phyloP scores from a whole-genome alignment of 2,113 vertebrate species.

The Alces alces region DNA sequence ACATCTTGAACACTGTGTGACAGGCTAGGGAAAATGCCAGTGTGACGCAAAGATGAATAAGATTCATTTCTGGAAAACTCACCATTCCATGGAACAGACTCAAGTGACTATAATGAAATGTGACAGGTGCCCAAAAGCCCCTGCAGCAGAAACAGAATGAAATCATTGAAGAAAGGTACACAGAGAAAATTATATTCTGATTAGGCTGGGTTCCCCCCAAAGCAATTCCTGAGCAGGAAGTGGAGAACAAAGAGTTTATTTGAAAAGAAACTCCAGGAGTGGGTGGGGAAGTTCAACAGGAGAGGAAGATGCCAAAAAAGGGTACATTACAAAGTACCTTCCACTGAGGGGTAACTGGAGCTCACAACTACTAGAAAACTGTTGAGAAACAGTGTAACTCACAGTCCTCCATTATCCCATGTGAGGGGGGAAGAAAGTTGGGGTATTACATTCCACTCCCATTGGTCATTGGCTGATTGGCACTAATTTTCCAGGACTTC shows the following conservation, averaged over 20 bases:
- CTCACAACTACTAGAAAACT: background rate
- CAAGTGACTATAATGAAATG: accelerated
- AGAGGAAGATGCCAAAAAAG: background rate
- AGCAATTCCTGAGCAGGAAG: background rate
- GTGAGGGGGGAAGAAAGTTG: accelerated
- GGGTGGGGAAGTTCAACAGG: background rate
- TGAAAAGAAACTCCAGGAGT: background rate
- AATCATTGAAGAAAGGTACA: background rate
- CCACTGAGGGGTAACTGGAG: background rate
- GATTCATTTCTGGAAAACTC: background rate
- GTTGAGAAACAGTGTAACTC: background rate
- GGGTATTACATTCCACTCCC: background rate
- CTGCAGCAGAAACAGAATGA: background rate
- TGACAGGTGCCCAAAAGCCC: background rate
- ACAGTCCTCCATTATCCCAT: background rate
- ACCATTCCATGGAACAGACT: background rate
- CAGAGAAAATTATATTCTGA: background rate
- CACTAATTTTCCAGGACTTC: background rate
- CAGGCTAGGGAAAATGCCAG: background rate
- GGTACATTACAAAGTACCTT: background rate
- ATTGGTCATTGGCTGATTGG: background rate
- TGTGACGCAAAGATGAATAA: background rate
- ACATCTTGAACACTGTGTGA: too few relatives aligned
- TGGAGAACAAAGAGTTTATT: background rate
- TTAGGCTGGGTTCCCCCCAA: background rate